Evolutionary conservation across 2,113 vertebrate species (phyloP).

Genomic region (Pygoscelis adeliae): DNA sequence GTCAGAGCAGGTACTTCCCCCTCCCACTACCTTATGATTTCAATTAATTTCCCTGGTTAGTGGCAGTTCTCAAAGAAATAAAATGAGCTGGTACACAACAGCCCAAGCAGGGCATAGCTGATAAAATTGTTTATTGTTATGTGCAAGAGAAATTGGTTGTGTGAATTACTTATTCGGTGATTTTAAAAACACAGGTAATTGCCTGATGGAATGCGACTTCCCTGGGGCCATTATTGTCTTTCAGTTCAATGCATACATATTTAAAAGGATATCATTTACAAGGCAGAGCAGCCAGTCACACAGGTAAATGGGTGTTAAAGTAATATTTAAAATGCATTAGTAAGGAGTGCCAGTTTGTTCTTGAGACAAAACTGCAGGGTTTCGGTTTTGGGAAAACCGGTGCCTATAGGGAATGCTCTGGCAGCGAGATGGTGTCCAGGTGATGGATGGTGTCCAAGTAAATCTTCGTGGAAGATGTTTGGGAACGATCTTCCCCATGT

Average conservation of each 20-base stretch:
- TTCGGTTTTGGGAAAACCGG: not conserved
- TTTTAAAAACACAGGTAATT: conserved; percentile 18
- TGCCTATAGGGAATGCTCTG: not conserved
- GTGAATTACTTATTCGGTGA: not conserved
- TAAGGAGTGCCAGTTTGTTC: not conserved
- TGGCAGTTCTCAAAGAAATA: not conserved
- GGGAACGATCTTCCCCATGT: not conserved
- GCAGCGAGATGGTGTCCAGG: not conserved
- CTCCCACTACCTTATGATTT: not conserved
- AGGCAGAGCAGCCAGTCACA: not conserved
- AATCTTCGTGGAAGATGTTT: not conserved
- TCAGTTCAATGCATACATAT: not conserved
- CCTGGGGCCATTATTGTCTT: not conserved
- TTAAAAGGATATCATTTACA: not conserved
- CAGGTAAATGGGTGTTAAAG: not conserved
- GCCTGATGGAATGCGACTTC: not conserved
- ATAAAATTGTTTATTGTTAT: conserved; percentile 6
- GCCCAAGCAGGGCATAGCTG: not conserved
- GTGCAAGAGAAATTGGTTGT: not conserved
- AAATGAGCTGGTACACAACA: conserved; percentile 2
- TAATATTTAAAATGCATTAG: not conserved
- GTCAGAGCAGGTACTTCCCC: not conserved
- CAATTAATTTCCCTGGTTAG: conserved; percentile 45
- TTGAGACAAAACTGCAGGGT: not conserved
- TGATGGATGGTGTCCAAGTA: not conserved